Evolutionary conservation across 2,113 vertebrate species (phyloP).

Genomic region (Alligator sinensis): DNA sequence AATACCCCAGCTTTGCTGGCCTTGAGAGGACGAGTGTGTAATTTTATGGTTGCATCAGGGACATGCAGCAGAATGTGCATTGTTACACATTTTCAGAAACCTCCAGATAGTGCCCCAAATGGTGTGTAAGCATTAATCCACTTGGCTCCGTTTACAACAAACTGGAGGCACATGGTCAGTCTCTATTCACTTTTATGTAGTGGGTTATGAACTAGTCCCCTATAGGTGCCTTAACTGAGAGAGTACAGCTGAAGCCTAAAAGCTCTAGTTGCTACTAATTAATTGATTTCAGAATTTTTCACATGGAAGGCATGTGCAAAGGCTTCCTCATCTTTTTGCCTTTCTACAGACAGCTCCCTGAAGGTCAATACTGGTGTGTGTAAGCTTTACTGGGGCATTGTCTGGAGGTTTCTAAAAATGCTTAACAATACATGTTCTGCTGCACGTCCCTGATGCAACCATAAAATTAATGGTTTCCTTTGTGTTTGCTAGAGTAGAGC

Average conservation of each 20-base stretch:
- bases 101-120: no score
- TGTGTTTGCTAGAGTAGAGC: neutral
- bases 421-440: neutral
- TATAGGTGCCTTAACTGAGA: neutral
- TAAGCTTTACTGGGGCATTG: neutral
- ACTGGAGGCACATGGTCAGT: neutral
- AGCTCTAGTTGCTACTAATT: neutral
- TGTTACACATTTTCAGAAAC: neutral
- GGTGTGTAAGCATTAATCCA: neutral
- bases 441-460: neutral
- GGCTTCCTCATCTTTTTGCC: neutral
- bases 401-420: neutral
- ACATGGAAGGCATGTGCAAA: neutral
- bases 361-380: neutral
- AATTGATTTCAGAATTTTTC: neutral
- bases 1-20: neutral
- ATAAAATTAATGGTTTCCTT: constrained; percentile 49
- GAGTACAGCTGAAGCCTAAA: neutral
- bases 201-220: neutral
- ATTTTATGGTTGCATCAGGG: neutral
- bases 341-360: neutral
- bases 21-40: neutral
- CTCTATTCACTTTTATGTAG: neutral
- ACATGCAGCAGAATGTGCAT: neutral
- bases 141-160: neutral